These are phyloP conservation scores for Atrina japonica DNA, from an alignment of 2,888 invertebrate genomes.

Conservation along the genomic window DNA sequence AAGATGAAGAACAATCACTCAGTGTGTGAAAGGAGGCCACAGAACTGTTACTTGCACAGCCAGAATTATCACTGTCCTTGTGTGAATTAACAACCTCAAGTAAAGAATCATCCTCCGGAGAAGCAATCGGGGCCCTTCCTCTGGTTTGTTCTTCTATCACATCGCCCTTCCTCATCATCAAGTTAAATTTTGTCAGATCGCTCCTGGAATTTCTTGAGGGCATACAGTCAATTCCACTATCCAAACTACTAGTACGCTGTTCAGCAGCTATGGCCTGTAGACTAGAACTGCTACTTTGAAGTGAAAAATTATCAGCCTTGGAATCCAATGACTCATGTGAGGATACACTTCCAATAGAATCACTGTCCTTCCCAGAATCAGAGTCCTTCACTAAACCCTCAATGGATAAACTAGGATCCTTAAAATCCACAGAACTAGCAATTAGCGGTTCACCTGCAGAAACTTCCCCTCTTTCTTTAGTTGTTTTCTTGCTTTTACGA, in stretches of 20 bases:
- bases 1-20: conserved; percentile 38
- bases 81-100: conserved; percentile 4
- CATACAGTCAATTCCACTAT: conserved; percentile 62
- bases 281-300: conserved; percentile 38
- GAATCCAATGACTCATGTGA: neutral
- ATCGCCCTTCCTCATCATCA: neutral
- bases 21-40: conserved; percentile 32
- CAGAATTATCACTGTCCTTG: conserved; percentile 1
- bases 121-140: conserved; percentile 43
- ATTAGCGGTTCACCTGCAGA: neutral
- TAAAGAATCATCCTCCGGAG: conserved; percentile 39
- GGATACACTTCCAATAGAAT: conserved; percentile 6
- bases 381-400: neutral
- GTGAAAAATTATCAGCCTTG: conserved; percentile 22
- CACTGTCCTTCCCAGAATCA: conserved; percentile 15
- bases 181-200: neutral
- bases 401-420: neutral
- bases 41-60: conserved; percentile 21
- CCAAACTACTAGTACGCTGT: conserved; percentile 43
- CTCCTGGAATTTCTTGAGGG: neutral
- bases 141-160: conserved; percentile 1
- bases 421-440: neutral
- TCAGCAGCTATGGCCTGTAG: conserved; percentile 8
- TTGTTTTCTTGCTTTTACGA: conserved; percentile 33
- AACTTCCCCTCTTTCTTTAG: conserved; percentile 6